A percentile compares a stretch with the other conserved stretches of the same genome.
Conservation (phyloP, 2,888 invertebrate species). For the Penaeus monodon region DNA sequence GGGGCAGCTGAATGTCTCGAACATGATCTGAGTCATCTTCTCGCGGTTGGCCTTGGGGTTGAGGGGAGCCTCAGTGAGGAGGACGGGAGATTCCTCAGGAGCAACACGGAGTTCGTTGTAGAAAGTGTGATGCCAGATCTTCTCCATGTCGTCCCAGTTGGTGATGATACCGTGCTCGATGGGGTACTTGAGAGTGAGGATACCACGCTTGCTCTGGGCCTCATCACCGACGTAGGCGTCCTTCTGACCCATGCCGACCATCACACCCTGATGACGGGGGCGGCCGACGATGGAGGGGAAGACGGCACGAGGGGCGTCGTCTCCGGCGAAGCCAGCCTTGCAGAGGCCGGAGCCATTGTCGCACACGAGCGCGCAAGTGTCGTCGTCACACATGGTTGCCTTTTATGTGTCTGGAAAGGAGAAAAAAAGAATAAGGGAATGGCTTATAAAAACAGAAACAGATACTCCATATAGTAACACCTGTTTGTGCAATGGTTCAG, state of each 20-base stretch:
- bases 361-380: constrained; percentile 26
- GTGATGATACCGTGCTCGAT: constrained; percentile 77
- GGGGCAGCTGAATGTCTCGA: constrained; percentile 91
- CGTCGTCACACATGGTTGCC: constrained; percentile 26
- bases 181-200: constrained; percentile 73
- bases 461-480: too few species aligned
- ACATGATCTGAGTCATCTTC: constrained; percentile 88
- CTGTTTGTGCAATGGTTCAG: too few species aligned
- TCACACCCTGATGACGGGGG: constrained; percentile 82
- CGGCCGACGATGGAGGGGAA: constrained; percentile 92
- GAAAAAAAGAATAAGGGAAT: too few species aligned
- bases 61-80: constrained; percentile 91
- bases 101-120: constrained; percentile 97
- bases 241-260: constrained; percentile 98
- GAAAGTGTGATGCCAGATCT: constrained; percentile 99
- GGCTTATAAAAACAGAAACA: too few species aligned
- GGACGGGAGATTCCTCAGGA: constrained; percentile 93
- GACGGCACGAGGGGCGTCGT: constrained; percentile 88
- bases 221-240: constrained; percentile 97
- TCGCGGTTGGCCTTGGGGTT: constrained; percentile 96
- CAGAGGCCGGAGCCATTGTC: constrained; percentile 69
- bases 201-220: constrained; percentile 89
- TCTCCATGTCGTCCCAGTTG: constrained; percentile 99
- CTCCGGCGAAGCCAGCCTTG: constrained; percentile 93
- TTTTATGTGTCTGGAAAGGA: too few species aligned